A percentile compares a stretch with the other conserved stretches of the same genome.
These are phyloP conservation scores for Machimus rusticus DNA, from an alignment of 2,888 invertebrate species.

Conservation along the genomic window DNA sequence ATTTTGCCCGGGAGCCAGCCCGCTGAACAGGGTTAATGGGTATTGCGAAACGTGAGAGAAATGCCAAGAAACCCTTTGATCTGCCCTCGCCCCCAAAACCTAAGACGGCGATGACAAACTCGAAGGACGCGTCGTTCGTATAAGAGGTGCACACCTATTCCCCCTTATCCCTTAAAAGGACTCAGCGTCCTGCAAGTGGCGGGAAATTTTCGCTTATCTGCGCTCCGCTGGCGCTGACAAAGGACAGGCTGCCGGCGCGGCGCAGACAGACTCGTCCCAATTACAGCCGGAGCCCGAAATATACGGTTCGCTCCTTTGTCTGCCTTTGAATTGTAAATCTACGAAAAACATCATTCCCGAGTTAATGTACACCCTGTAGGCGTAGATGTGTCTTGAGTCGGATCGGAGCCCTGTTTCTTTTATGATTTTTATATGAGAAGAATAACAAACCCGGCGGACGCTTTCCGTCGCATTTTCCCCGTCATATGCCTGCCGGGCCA, in stretches of 20 bases:
- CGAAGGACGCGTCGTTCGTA: background rate
- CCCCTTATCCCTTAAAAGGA: background rate
- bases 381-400: background rate
- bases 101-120: background rate
- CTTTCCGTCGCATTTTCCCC: background rate
- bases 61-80: conserved; percentile 18
- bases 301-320: background rate
- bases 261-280: background rate
- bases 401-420: background rate
- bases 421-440: conserved; percentile 6
- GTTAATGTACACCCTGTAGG: background rate
- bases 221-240: background rate
- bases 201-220: conserved; percentile 4
- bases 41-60: conserved; percentile 12
- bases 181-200: background rate
- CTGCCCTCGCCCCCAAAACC: background rate
- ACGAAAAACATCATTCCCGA: background rate
- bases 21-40: conserved; percentile 16
- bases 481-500: background rate
- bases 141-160: background rate
- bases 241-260: background rate
- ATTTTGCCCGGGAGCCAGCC: background rate
- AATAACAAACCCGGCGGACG: conserved; percentile 5
- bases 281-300: conserved; percentile 11
- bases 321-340: background rate